Percentiles rank a stretch among this genome's conserved stretches.
Evolutionary conservation across 2,797 vertebrate species (phyloP).

Genomic region (Xerus rutilus): DNA sequence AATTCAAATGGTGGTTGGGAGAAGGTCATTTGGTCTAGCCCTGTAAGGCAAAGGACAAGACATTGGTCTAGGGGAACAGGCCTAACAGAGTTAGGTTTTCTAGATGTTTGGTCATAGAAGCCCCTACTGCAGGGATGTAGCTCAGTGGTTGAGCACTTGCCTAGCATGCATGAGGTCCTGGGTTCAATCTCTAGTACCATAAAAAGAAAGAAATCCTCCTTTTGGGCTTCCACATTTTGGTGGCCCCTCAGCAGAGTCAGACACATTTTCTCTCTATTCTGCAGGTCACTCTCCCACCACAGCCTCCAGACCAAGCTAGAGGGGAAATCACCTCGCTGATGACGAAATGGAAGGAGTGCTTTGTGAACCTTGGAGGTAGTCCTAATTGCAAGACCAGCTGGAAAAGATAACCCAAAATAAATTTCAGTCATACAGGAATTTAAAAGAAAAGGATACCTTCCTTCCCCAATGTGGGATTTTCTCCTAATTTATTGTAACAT

Average conservation of each 20-base stretch:
- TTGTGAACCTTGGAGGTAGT: not conserved
- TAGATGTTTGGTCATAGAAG: not conserved
- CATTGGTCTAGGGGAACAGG: not conserved
- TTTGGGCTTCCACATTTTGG: not conserved
- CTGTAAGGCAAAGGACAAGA: not conserved
- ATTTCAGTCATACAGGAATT: not conserved
- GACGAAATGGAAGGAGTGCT: not conserved
- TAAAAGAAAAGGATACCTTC: constrained; percentile 24
- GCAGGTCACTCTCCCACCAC: not conserved
- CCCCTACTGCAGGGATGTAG: not conserved
- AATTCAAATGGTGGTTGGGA: not conserved
- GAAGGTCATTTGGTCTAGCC: not conserved
- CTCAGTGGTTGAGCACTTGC: too few species aligned
- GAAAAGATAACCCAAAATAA: not conserved
- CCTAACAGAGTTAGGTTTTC: not conserved
- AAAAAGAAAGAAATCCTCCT: too few species aligned
- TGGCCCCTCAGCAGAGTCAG: not conserved
- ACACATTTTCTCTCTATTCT: not conserved
- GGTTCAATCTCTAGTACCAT: too few species aligned
- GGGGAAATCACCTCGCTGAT: not conserved
- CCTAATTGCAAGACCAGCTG: not conserved
- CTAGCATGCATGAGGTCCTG: too few species aligned
- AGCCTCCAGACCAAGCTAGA: not conserved
- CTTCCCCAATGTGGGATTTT: not conserved
- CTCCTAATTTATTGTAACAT: constrained; percentile 1